phyloP scores from a whole-genome alignment of 2,888 invertebrate genomes.

The Linnaemya tessellans region DNA sequence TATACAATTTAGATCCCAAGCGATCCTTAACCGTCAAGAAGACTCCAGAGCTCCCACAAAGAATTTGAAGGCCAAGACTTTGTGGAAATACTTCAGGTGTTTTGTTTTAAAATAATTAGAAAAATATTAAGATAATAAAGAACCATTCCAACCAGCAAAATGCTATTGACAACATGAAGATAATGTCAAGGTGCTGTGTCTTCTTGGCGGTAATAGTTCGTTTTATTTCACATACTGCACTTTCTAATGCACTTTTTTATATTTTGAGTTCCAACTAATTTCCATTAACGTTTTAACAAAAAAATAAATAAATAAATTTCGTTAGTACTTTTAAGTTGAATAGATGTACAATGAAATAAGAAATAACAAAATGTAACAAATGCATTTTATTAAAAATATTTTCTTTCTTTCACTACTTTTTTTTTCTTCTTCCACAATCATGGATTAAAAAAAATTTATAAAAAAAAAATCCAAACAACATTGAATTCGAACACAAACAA shows the following conservation, averaged over 20 bases:
- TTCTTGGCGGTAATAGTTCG: neutral
- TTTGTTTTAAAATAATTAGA: neutral
- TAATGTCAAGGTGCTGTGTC: too few species aligned
- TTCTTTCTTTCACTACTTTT: slow-evolving; percentile 43
- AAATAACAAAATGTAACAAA: slow-evolving; percentile 34
- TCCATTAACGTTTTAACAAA: slow-evolving; percentile 18
- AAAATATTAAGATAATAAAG: neutral
- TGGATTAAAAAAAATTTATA: neutral
- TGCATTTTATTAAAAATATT: slow-evolving; percentile 63
- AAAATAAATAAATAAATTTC: too few species aligned
- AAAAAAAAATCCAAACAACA: slow-evolving; percentile 11
- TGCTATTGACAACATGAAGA: too few species aligned
- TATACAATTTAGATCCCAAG: neutral
- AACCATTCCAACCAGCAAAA: too few species aligned
- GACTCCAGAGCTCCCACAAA: neutral
- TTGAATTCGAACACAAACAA: slow-evolving; percentile 55
- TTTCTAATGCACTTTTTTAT: slow-evolving; percentile 48
- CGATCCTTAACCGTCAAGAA: neutral
- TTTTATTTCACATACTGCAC: slow-evolving; percentile 31
- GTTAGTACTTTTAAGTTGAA: slow-evolving; percentile 46
- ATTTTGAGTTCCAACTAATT: slow-evolving; percentile 37
- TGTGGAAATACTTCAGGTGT: too few species aligned
- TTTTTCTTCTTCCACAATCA: neutral
- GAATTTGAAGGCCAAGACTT: too few species aligned
- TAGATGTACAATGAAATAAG: slow-evolving; percentile 52